Evolutionary conservation across 2,888 invertebrate species (phyloP).

Genomic region (Erpobdella octoculata): DNA sequence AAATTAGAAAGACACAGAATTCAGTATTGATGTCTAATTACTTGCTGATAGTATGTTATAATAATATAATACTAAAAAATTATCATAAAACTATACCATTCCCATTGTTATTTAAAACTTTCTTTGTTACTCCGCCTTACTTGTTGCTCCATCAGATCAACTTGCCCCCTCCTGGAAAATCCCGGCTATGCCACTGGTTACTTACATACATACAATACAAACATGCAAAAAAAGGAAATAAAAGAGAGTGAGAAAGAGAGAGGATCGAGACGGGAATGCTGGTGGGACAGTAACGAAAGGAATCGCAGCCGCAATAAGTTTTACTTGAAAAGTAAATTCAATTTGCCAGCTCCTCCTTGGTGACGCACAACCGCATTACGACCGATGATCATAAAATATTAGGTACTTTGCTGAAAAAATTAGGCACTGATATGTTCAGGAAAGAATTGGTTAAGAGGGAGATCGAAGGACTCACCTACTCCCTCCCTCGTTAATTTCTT

Average conservation of each 20-base stretch:
- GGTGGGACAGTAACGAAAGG: not conserved
- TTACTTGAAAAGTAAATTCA: slow-evolving; percentile 13
- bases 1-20: no score
- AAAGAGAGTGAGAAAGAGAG: not conserved
- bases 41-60: no score
- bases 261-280: not conserved
- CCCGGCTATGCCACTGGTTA: no score
- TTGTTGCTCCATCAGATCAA: no score
- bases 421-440: slow-evolving; percentile 24
- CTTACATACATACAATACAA: no score
- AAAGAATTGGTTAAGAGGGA: not conserved
- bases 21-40: no score
- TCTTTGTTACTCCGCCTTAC: no score
- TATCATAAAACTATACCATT: no score
- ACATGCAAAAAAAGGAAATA: not conserved
- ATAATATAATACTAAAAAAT: no score
- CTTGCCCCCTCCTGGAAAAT: no score
- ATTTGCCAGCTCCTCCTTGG: not conserved
- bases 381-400: slow-evolving; percentile 24
- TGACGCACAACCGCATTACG: not conserved
- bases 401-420: slow-evolving; percentile 27
- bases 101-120: no score
- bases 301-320: not conserved
- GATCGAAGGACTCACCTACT: not conserved
- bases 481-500: not conserved